These are phyloP conservation scores for Crocuta crocuta DNA, from an alignment of 2,113 vertebrate species.

Conservation along the genomic window DNA sequence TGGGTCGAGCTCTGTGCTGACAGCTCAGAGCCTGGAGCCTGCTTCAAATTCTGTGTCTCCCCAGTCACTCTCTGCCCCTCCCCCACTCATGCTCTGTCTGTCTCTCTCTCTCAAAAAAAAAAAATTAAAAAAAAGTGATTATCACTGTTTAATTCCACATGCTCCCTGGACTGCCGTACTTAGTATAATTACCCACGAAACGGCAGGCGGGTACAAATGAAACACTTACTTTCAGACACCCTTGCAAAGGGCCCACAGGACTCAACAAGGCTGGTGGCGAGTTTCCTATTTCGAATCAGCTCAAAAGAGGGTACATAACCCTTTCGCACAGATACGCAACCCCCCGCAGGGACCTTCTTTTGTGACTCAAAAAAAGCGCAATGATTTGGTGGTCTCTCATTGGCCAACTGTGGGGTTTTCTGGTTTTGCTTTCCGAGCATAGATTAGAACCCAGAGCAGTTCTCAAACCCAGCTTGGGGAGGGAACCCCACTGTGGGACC, in stretches of 20 bases:
- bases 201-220: slow-evolving; percentile 13
- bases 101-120: too few species aligned
- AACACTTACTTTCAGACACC: background rate
- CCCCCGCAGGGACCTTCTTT: background rate
- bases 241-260: background rate
- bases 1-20: too few species aligned
- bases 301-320: background rate
- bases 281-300: background rate
- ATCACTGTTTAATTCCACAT: background rate
- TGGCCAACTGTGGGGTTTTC: background rate
- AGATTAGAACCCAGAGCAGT: background rate
- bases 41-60: too few species aligned
- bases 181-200: background rate
- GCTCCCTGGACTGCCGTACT: background rate
- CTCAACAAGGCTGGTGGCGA: background rate
- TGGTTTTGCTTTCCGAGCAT: background rate
- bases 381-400: background rate
- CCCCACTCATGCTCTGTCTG: too few species aligned
- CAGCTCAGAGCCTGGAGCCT: too few species aligned
- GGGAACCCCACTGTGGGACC: background rate
- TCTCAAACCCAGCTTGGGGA: background rate
- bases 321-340: background rate
- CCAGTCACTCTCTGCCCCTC: too few species aligned
- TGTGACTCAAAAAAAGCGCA: background rate
- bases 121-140: background rate